Percentiles rank a stretch among this genome's conserved stretches.
phyloP scores from a whole-genome alignment of 2,797 vertebrate genomes.

The Erethizon dorsatum region DNA sequence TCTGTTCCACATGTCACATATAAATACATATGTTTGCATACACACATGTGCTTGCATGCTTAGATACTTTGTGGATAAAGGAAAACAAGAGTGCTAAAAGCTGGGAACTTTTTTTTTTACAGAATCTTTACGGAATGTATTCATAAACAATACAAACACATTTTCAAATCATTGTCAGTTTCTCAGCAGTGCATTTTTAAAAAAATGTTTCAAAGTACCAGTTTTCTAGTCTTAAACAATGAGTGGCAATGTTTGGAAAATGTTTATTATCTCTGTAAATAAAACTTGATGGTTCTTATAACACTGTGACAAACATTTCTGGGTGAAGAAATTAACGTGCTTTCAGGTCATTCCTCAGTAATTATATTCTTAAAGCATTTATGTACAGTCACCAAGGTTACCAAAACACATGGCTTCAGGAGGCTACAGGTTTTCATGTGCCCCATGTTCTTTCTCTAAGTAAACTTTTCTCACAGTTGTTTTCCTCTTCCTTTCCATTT shows the following conservation, averaged over 20 bases:
- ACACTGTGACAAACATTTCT: conserved; percentile 53
- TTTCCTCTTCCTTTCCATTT: conserved; percentile 45
- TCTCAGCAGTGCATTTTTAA: conserved; percentile 12
- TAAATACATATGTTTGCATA: neutral
- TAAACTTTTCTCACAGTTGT: conserved; percentile 6
- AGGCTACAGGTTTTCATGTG: neutral
- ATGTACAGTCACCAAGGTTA: neutral
- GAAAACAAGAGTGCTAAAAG: conserved; percentile 9
- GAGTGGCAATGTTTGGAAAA: conserved; percentile 67
- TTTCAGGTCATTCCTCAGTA: conserved; percentile 47
- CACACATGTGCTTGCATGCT: neutral
- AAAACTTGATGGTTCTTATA: conserved; percentile 62
- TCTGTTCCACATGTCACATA: neutral
- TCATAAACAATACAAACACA: conserved; percentile 37
- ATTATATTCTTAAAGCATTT: conserved; percentile 60
- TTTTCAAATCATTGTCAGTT: conserved; percentile 66
- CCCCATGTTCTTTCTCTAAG: neutral
- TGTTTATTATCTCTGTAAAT: conserved; percentile 42
- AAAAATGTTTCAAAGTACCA: conserved; percentile 21
- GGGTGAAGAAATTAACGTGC: conserved; percentile 39
- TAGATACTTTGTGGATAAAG: conserved; percentile 6
- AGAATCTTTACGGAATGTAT: neutral
- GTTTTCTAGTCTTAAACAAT: conserved; percentile 48
- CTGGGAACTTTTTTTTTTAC: conserved; percentile 3
- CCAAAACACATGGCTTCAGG: neutral